Evolutionary conservation across 2,888 invertebrate species (phyloP).

Genomic region (Patella pellucida): DNA sequence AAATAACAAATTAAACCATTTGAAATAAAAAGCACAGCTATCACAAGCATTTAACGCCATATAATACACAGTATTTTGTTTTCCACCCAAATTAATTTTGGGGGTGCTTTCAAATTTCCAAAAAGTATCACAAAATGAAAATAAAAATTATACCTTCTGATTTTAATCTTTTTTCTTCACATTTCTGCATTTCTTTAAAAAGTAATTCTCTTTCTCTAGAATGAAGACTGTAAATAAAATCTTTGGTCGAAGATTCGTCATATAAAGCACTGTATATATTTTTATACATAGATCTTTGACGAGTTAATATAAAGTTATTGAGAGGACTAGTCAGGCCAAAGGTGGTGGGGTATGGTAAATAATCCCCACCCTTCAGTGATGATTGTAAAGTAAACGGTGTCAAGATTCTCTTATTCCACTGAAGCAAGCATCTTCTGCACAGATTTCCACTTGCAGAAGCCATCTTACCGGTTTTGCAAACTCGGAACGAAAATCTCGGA

Average conservation of each 20-base stretch:
- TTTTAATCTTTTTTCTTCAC: conserved; percentile 40
- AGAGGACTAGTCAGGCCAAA: too few species aligned
- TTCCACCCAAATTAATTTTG: too few species aligned
- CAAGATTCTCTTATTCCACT: not conserved
- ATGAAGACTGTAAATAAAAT: conserved; percentile 58
- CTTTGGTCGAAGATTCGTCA: conserved; percentile 46
- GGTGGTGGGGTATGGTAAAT: too few species aligned
- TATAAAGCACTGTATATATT: not conserved
- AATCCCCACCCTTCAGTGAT: not conserved
- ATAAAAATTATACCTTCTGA: conserved; percentile 17
- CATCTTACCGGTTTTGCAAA: not conserved
- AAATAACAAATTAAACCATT: too few species aligned
- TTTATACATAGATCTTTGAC: not conserved
- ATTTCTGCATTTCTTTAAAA: conserved; percentile 49
- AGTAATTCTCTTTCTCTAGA: conserved; percentile 53
- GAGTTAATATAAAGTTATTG: not conserved
- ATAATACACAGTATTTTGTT: too few species aligned
- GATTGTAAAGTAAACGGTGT: not conserved
- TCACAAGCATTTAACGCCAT: too few species aligned
- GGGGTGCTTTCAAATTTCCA: too few species aligned
- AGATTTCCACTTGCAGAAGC: not conserved
- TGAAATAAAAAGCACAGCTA: too few species aligned
- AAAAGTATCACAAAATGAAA: too few species aligned
- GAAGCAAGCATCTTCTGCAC: not conserved
- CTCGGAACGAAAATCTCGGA: too few species aligned